phyloP scores from a whole-genome alignment of 2,888 invertebrate species.

The Meta bourneti region DNA sequence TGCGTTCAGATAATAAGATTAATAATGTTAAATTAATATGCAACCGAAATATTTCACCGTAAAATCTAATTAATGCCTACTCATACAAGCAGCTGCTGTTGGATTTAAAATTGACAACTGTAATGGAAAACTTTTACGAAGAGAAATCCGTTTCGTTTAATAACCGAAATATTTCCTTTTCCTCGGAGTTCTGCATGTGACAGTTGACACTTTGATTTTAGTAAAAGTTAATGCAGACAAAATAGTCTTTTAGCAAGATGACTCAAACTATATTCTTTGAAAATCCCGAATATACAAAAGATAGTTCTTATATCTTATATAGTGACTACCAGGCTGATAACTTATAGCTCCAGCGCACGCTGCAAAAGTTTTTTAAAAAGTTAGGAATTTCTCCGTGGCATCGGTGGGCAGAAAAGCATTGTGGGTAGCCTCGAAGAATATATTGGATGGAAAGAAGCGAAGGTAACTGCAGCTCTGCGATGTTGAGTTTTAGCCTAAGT shows the following conservation, averaged over 20 bases:
- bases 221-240: not conserved
- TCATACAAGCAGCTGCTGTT: too few relatives aligned
- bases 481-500: slow-evolving; percentile 13
- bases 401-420: not conserved
- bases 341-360: not conserved
- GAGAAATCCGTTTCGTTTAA: not conserved
- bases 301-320: not conserved
- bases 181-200: not conserved
- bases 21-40: too few relatives aligned
- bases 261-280: not conserved
- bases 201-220: not conserved
- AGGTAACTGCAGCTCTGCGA: not conserved
- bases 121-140: not conserved
- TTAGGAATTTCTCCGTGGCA: not conserved
- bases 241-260: not conserved
- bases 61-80: too few relatives aligned
- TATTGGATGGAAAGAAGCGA: not conserved
- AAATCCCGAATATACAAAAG: not conserved
- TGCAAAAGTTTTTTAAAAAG: not conserved
- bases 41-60: too few relatives aligned
- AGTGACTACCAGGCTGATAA: not conserved
- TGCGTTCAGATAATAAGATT: too few relatives aligned
- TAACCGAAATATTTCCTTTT: not conserved
- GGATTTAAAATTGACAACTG: not conserved
- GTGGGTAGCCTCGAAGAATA: not conserved